These are phyloP conservation scores for Pangasius krempfi DNA, from an alignment of 2,797 vertebrate genomes.

Conservation along the genomic window DNA sequence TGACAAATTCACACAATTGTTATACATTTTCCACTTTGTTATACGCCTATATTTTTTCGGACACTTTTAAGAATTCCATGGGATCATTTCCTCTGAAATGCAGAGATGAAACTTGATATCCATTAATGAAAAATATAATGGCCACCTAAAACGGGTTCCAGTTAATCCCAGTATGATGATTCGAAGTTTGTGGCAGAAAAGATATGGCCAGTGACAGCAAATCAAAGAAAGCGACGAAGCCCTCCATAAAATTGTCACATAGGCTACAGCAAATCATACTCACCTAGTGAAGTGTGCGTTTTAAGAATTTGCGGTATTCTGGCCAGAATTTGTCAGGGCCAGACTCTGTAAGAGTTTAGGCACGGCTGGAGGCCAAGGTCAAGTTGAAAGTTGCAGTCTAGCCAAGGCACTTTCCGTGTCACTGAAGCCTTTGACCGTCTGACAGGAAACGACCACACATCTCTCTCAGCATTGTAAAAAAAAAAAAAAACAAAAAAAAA, in stretches of 20 bases:
- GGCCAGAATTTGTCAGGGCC: constrained; percentile 66
- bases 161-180: neutral
- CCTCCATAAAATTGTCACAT: constrained; percentile 8
- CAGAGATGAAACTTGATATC: neutral
- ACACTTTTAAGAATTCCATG: neutral
- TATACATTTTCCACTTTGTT: neutral
- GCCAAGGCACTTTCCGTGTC: constrained; percentile 74
- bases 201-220: neutral
- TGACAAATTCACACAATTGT: neutral
- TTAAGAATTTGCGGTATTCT: constrained; percentile 19
- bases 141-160: neutral
- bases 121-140: neutral
- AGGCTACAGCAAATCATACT: constrained; percentile 6
- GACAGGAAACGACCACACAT: constrained; percentile 59
- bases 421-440: constrained; percentile 64
- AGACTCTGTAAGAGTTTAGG: constrained; percentile 72
- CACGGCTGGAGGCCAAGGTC: constrained; percentile 94
- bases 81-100: constrained; percentile 8
- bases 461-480: constrained; percentile 55
- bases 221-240: constrained; percentile 17
- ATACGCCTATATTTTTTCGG: neutral
- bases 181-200: neutral
- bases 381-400: constrained; percentile 93
- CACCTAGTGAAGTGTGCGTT: constrained; percentile 20
- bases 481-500: neutral